These are phyloP conservation scores for Zenarchopterus dispar DNA, from an alignment of 2,797 vertebrate genomes.

Conservation along the genomic window DNA sequence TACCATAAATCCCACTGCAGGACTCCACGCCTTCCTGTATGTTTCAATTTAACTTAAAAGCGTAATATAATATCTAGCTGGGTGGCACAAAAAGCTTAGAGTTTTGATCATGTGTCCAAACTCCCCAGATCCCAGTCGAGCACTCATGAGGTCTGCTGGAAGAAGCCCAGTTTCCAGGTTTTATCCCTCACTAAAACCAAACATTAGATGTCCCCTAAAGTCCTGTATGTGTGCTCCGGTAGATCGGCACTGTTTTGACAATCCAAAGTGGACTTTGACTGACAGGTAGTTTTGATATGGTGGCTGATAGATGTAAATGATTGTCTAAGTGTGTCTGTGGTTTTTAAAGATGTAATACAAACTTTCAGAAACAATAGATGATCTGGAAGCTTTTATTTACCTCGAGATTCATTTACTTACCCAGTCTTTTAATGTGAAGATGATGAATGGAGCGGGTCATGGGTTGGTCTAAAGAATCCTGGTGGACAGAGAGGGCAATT, in stretches of 20 bases:
- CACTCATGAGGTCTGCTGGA: not conserved
- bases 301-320: not conserved
- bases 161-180: not conserved
- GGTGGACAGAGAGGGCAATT: not conserved
- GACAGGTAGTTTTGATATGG: not conserved
- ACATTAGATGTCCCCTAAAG: not conserved
- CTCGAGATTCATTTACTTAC: not conserved
- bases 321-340: too few species aligned
- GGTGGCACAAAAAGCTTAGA: too few species aligned
- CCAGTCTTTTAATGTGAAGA: not conserved
- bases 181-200: not conserved
- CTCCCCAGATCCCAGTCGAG: not conserved
- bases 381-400: not conserved
- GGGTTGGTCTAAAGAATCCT: not conserved
- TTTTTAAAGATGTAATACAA: not conserved
- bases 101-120: not conserved
- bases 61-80: too few species aligned
- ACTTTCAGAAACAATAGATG: not conserved
- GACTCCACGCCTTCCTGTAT: too few species aligned
- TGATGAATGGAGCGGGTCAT: not conserved
- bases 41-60: too few species aligned
- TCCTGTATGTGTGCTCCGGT: not conserved
- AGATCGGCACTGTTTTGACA: not conserved
- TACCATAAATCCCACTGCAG: too few species aligned
- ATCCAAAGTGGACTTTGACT: too few species aligned